phyloP scores from a whole-genome alignment of 1,140 invertebrate species.

The Scaptomyza graminum region DNA sequence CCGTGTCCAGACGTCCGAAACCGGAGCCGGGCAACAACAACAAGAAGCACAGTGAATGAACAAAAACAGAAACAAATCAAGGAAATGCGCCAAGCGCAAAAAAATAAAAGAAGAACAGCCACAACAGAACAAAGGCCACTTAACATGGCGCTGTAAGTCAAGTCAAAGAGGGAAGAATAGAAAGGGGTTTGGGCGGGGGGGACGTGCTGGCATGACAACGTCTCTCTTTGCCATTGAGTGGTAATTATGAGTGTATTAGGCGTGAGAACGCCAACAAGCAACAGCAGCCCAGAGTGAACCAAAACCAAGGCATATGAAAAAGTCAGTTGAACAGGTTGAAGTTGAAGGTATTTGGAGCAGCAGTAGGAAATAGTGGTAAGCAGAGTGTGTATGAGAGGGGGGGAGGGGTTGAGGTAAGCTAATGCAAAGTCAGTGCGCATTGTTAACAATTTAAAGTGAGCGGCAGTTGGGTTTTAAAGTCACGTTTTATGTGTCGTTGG shows the following conservation, averaged over 20 bases:
- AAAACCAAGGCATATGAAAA: slow-evolving; percentile 3
- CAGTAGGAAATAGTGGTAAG: background rate
- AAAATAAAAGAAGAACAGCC: slow-evolving; percentile 22
- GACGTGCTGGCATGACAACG: slow-evolving; percentile 15
- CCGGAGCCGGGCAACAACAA: slow-evolving; percentile 22
- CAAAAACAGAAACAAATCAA: slow-evolving; percentile 40
- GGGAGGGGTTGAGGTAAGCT: background rate
- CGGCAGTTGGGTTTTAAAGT: slow-evolving; percentile 16
- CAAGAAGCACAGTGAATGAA: background rate
- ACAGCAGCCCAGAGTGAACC: slow-evolving; percentile 1
- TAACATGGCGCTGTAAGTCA: slow-evolving; percentile 36
- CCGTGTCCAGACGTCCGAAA: slow-evolving; percentile 14
- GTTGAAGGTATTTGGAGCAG: slow-evolving; percentile 48
- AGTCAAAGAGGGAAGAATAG: background rate
- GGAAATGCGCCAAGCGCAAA: slow-evolving; percentile 44
- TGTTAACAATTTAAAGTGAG: slow-evolving; percentile 33
- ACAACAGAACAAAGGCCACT: slow-evolving; percentile 40
- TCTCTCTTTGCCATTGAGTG: slow-evolving; percentile 49
- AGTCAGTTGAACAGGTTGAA: slow-evolving; percentile 40
- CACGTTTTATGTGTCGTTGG: slow-evolving; percentile 35
- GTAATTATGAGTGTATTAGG: slow-evolving; percentile 65
- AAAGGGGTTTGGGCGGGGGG: background rate
- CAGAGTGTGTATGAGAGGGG: background rate
- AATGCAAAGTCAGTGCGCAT: slow-evolving; percentile 16
- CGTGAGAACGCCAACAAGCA: slow-evolving; percentile 58